These are phyloP conservation scores for Euwallacea similis DNA, from an alignment of 1,140 invertebrate genomes.

Conservation along the genomic window DNA sequence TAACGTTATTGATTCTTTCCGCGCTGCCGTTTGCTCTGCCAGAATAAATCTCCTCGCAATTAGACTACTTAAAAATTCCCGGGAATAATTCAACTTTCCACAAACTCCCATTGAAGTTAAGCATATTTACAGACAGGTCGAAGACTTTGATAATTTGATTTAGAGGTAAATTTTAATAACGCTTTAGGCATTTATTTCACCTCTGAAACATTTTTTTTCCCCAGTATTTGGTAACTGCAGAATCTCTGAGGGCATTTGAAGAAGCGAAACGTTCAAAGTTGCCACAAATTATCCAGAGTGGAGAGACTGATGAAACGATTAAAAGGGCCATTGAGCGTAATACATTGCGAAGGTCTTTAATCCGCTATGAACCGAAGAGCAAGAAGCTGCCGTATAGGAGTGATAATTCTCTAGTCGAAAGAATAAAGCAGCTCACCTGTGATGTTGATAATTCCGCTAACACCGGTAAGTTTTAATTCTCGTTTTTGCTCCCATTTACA, in stretches of 20 bases:
- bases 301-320: slow-evolving; percentile 61
- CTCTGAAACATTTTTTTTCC: slow-evolving; percentile 8
- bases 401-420: slow-evolving; percentile 72
- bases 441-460: slow-evolving; percentile 62
- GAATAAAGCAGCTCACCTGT: slow-evolving; percentile 78
- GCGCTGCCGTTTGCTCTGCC: neutral
- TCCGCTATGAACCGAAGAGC: slow-evolving; percentile 61
- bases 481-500: no score
- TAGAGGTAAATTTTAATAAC: no score
- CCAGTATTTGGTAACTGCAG: slow-evolving; percentile 65
- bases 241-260: slow-evolving; percentile 66
- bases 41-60: neutral
- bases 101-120: no score
- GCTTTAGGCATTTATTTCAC: neutral
- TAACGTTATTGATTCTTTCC: neutral
- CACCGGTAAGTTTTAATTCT: slow-evolving; percentile 18
- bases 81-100: no score
- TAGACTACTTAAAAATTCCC: no score
- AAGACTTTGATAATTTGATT: no score
- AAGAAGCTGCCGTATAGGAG: slow-evolving; percentile 59
- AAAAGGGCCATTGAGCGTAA: slow-evolving; percentile 72
- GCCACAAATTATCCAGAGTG: slow-evolving; percentile 53
- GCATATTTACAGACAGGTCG: no score
- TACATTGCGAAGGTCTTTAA: slow-evolving; percentile 55
- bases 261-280: slow-evolving; percentile 64